These are phyloP conservation scores for Serripes groenlandicus DNA, from an alignment of 2,888 invertebrate genomes.

Conservation along the genomic window DNA sequence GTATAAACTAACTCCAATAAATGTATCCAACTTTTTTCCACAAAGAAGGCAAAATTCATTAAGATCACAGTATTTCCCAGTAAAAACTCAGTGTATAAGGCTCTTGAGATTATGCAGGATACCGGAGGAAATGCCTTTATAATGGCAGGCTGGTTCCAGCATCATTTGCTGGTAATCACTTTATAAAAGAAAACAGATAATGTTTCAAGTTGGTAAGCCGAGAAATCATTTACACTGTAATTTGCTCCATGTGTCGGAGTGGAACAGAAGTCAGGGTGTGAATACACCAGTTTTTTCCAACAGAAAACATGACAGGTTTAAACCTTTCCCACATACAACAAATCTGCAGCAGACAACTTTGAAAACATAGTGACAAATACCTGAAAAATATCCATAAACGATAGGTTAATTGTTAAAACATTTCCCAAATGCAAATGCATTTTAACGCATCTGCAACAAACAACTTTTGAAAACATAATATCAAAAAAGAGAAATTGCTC, in stretches of 20 bases:
- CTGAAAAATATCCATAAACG: too few species aligned
- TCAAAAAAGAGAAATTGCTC: too few species aligned
- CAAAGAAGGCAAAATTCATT: too few species aligned
- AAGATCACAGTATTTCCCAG: neutral
- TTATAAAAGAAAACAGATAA: slow-evolving; percentile 67
- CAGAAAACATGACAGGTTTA: neutral
- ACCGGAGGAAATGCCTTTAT: slow-evolving; percentile 47
- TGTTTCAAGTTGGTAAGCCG: slow-evolving; percentile 60
- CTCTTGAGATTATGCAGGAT: slow-evolving; percentile 16
- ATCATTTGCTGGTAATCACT: slow-evolving; percentile 53
- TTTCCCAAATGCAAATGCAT: too few species aligned
- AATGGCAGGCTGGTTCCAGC: slow-evolving; percentile 29
- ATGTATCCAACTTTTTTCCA: too few species aligned
- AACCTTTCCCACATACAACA: neutral
- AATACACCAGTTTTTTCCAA: neutral
- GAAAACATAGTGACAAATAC: too few species aligned
- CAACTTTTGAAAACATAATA: too few species aligned
- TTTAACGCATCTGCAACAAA: too few species aligned
- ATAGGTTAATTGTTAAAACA: too few species aligned
- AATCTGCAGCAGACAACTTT: neutral
- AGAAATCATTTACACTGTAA: slow-evolving; percentile 63
- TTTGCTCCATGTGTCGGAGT: slow-evolving; percentile 52
- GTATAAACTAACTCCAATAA: too few species aligned
- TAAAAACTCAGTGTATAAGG: neutral
- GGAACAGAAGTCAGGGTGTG: neutral